Evolutionary conservation across 2,888 invertebrate genomes (phyloP).

Genomic region (Cephus runcator): DNA sequence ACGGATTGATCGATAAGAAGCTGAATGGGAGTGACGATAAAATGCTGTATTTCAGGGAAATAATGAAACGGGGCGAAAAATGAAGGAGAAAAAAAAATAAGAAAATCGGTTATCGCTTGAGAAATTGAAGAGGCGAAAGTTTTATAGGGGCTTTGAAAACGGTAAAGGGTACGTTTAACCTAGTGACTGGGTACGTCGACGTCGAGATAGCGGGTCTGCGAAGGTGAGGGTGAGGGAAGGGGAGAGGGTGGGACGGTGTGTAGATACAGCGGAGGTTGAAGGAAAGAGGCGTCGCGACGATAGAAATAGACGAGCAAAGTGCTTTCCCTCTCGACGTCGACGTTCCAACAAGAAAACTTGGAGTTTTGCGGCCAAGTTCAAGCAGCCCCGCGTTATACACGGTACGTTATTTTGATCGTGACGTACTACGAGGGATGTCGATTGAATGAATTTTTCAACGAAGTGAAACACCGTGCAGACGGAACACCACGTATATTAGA

Average conservation of each 20-base stretch:
- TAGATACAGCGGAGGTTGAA: conserved; percentile 36
- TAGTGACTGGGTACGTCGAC: conserved; percentile 40
- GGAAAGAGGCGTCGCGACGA: conserved; percentile 51
- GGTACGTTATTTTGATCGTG: background rate
- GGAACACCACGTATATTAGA: background rate
- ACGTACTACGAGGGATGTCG: background rate
- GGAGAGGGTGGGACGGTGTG: conserved; percentile 22
- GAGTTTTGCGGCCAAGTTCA: conserved; percentile 63
- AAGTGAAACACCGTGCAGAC: background rate
- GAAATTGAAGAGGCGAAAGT: background rate
- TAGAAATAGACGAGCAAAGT: conserved; percentile 57
- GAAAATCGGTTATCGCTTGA: background rate
- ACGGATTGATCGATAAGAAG: background rate
- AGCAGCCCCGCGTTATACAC: conserved; percentile 29
- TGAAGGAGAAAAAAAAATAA: background rate
- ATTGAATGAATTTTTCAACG: background rate
- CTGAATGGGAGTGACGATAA: background rate
- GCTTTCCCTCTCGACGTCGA: conserved; percentile 58
- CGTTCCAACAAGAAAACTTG: conserved; percentile 56
- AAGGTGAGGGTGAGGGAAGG: conserved; percentile 1
- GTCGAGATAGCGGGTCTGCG: conserved; percentile 21
- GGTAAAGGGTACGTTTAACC: conserved; percentile 47
- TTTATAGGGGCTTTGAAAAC: background rate
- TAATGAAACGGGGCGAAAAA: background rate
- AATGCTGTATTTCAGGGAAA: no score